Evolutionary conservation across 1,140 invertebrate species (phyloP).

Genomic region (Tribolium castaneum): DNA sequence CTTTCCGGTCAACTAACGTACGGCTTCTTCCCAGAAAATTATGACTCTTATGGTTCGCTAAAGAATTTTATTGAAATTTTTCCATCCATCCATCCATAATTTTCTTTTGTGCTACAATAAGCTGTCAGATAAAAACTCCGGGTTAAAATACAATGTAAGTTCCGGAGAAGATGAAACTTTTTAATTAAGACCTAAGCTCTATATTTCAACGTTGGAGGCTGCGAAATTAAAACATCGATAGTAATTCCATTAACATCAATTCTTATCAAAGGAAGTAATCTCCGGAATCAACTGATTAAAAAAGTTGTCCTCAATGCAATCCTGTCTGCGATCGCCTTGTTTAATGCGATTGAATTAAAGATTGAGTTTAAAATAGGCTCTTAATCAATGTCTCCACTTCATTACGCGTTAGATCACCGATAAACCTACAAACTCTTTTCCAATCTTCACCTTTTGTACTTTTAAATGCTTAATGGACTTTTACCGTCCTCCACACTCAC

Average conservation of each 20-base stretch:
- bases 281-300: constrained; percentile 63
- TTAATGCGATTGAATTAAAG: constrained; percentile 63
- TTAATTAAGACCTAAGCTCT: constrained; percentile 55
- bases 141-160: constrained; percentile 34
- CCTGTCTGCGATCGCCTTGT: constrained; percentile 53
- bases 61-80: background rate
- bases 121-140: constrained; percentile 28
- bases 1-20: constrained; percentile 42
- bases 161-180: constrained; percentile 51
- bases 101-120: constrained; percentile 16
- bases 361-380: constrained; percentile 60
- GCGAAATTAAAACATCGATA: constrained; percentile 61
- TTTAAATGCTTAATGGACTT: constrained; percentile 13
- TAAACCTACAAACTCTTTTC: constrained; percentile 48
- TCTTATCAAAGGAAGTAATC: constrained; percentile 62
- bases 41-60: background rate
- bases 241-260: constrained; percentile 64
- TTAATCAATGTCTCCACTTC: constrained; percentile 63
- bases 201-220: constrained; percentile 48
- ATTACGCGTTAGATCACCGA: constrained; percentile 59
- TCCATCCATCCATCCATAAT: constrained; percentile 9
- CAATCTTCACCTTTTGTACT: constrained; percentile 32
- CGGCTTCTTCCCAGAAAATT: background rate
- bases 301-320: constrained; percentile 61
- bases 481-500: background rate